Conservation (phyloP, 2,888 invertebrate species). For the Ectemnius lituratus region DNA sequence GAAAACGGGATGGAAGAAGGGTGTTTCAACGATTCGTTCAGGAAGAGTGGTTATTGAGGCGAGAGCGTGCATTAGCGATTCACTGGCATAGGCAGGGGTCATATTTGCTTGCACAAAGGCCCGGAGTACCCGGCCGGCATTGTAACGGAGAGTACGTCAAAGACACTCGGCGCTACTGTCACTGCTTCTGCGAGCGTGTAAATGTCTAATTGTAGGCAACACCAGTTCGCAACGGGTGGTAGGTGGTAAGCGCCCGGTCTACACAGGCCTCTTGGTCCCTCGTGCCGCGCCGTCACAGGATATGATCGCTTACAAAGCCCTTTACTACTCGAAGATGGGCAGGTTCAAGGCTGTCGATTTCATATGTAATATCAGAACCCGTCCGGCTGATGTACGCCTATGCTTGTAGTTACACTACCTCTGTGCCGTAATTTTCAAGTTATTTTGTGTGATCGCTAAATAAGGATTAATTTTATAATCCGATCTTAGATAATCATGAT, state of each 20-base stretch:
- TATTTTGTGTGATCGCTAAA: too few relatives aligned
- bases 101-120: conserved; percentile 53
- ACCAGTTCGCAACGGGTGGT: not conserved
- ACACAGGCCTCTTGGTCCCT: conserved; percentile 16
- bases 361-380: conserved; percentile 25
- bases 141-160: conserved; percentile 62
- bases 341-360: conserved; percentile 52
- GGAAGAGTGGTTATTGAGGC: conserved; percentile 41
- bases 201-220: conserved; percentile 53
- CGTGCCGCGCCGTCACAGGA: conserved; percentile 48
- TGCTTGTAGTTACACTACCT: too few relatives aligned
- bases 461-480: too few relatives aligned
- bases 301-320: conserved; percentile 52
- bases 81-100: conserved; percentile 36
- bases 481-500: too few relatives aligned
- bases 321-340: conserved; percentile 49
- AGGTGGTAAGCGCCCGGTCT: too few relatives aligned
- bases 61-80: conserved; percentile 44
- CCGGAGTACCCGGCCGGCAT: conserved; percentile 35
- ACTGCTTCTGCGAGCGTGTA: conserved; percentile 50
- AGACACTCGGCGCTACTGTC: conserved; percentile 58
- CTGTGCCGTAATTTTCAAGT: too few relatives aligned
- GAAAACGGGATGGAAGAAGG: conserved; percentile 36
- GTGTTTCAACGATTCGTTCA: conserved; percentile 54
- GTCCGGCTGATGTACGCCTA: conserved; percentile 20